phyloP scores from a whole-genome alignment of 2,797 vertebrate species.

The Triplophysa bombifrons region DNA sequence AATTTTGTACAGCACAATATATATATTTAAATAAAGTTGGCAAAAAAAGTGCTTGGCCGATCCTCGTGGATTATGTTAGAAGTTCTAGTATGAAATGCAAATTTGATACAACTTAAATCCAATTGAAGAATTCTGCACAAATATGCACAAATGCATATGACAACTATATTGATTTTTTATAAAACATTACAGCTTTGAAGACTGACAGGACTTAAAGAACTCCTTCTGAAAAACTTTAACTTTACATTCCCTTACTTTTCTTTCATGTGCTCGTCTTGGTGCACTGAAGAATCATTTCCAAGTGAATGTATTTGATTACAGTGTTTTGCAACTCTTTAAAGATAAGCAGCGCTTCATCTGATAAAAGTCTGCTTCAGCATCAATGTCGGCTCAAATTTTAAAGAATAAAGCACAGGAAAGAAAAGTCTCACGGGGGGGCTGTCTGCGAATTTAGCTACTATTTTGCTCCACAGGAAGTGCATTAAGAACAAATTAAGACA shows the following conservation, averaged over 20 bases:
- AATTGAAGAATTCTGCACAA: background rate
- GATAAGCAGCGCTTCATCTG: conserved; percentile 50
- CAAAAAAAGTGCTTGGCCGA: no score
- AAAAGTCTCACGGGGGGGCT: conserved; percentile 7
- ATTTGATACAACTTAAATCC: background rate
- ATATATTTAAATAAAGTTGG: no score
- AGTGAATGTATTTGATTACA: conserved; percentile 47
- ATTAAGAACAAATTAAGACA: conserved; percentile 40
- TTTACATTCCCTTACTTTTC: conserved; percentile 16
- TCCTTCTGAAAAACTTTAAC: background rate
- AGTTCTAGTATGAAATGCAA: no score
- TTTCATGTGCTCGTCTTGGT: conserved; percentile 25
- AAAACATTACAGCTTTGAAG: background rate
- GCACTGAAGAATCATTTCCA: conserved; percentile 33
- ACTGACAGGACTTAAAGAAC: background rate
- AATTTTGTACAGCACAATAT: no score
- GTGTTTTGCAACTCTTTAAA: conserved; percentile 53
- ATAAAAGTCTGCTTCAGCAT: conserved; percentile 35
- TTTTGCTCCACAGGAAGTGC: conserved; percentile 41
- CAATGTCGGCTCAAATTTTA: conserved; percentile 31
- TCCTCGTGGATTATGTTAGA: no score
- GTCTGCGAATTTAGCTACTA: conserved; percentile 13
- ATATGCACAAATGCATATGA: background rate
- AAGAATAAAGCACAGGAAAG: conserved; percentile 39
- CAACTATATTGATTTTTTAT: background rate